Conservation (phyloP, 2,797 vertebrate species). For the Petrocephalus schoutedeni region DNA sequence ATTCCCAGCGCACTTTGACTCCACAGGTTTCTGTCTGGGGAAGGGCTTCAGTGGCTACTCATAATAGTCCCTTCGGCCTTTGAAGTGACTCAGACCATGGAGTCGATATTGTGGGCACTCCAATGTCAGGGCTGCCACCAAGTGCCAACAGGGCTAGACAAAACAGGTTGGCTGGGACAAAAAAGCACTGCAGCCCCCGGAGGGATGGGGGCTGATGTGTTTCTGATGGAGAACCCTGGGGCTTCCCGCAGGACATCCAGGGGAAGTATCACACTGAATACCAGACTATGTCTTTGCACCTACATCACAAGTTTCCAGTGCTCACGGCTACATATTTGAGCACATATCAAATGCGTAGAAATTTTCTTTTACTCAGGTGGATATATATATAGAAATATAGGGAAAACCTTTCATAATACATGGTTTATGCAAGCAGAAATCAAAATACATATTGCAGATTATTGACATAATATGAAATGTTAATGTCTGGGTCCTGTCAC, state of each 20-base stretch:
- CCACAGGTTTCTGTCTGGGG: constrained; percentile 3
- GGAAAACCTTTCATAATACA: constrained; percentile 3
- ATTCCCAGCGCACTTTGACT: neutral
- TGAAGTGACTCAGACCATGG: neutral
- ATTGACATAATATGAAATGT: neutral
- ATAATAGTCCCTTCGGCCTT: neutral
- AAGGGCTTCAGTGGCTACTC: neutral
- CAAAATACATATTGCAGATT: neutral
- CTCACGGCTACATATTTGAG: neutral
- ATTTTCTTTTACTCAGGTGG: too few species aligned
- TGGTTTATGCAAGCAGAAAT: neutral
- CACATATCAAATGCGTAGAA: neutral
- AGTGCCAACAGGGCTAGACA: constrained; percentile 8
- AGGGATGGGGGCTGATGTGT: neutral
- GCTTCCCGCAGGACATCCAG: neutral
- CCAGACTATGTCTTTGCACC: neutral
- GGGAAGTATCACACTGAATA: neutral
- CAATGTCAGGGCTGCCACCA: neutral
- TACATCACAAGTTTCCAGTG: neutral
- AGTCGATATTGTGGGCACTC: neutral
- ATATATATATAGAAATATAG: neutral
- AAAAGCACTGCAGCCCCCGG: neutral
- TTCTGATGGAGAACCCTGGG: neutral
- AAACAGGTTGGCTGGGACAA: neutral
- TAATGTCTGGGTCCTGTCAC: neutral